Base-by-base conservation (phyloP, 2,888 invertebrate species). In the Diarsia mendica region DNA sequence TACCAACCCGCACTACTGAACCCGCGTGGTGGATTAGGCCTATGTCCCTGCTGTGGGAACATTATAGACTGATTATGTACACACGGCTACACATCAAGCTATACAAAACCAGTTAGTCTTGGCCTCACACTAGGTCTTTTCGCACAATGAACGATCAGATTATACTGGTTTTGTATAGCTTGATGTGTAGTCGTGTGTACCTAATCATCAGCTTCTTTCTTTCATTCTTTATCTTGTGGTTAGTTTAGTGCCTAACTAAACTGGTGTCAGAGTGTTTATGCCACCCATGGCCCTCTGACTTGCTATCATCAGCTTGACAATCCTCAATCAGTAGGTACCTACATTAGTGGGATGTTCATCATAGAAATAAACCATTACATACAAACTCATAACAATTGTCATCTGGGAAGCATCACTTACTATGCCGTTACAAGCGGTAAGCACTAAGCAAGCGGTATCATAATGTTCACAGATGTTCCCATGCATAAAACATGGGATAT, bases 361-460 rank as follows among this genome's bases (percentile, higher is more conserved):
- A 61, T 9, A 8, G 4, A 15, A 10, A 11, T 67, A 53, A 49
- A 53, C 20, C 48, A 33, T 11, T 48, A 44, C 44, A 15, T 8
- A 46, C 20, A 61, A 46, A 51, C 15, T 71, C 44, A 49, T 53
- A 66, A 33, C 61, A 72, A 58, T 66, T 49, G 73, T 67, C 58
- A 69, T 2, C 51, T 69, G 83, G 72, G 83, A 83, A 72, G 73
- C 68, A n/a, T 28, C 15, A 33, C 53, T 49, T 28, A 70, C 70
- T 64, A 10, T 71, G 10, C 70, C 71, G 48, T 71, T 70, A 6
- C 23, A 20, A 67, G 28, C 72, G 10, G 53, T 20, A 49, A 67
- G 69, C 49, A 18, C 20, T 33, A 48, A 66, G 66, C 48, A n/a
- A 53, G 55, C 23, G 61, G 65, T 33, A 53, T 33, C 63, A 8